phyloP scores from a whole-genome alignment of 2,888 invertebrate genomes.

The Sympetrum striolatum region DNA sequence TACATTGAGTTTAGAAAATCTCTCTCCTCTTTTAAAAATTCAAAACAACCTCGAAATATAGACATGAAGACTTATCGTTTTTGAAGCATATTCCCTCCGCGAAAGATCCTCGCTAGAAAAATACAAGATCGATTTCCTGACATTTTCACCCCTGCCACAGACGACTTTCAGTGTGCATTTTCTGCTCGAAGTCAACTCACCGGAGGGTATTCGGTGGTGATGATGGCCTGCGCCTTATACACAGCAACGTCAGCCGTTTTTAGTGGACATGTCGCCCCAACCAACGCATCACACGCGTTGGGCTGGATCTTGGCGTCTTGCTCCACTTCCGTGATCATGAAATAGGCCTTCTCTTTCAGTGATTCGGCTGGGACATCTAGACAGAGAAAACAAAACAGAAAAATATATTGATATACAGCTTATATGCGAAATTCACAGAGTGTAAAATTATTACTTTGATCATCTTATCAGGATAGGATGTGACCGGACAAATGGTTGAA shows the following conservation, averaged over 20 bases:
- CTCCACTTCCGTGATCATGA: slow-evolving; percentile 1
- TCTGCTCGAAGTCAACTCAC: not conserved
- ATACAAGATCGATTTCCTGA: no score
- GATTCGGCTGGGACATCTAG: not conserved
- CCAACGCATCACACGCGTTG: not conserved
- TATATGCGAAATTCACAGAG: no score
- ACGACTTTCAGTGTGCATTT: no score
- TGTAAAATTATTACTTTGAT: no score
- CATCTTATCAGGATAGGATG: no score
- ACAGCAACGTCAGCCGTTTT: not conserved
- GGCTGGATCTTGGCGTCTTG: not conserved
- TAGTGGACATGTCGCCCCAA: not conserved
- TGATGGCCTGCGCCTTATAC: not conserved
- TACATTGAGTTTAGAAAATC: not conserved
- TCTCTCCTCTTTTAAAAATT: not conserved
- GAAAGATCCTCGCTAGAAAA: not conserved
- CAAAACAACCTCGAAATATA: not conserved
- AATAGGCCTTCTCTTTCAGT: not conserved
- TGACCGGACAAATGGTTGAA: no score
- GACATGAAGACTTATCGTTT: not conserved
- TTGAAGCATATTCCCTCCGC: not conserved
- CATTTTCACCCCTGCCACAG: no score
- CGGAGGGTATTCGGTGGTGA: not conserved
- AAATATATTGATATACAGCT: not conserved
- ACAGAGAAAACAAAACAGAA: not conserved